These are phyloP conservation scores for Lycocerus yunnanus DNA, from an alignment of 2,888 invertebrate species.

Conservation along the genomic window DNA sequence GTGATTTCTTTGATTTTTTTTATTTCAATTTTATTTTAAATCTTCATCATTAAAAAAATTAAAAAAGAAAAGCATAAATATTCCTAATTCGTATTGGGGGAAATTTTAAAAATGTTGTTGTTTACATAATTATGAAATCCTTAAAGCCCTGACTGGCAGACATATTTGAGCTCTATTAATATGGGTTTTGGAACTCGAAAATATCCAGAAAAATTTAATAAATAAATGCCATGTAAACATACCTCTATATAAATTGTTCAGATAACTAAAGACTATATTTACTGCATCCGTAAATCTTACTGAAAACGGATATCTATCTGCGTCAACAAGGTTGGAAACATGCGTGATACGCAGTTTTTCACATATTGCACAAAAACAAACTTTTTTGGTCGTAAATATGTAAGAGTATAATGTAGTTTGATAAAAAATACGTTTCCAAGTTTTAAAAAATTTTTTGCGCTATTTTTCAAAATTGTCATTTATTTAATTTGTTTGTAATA, in stretches of 20 bases:
- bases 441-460: neutral
- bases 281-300: conserved; percentile 2
- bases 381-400: conserved; percentile 2
- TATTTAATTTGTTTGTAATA: neutral
- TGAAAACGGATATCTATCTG: conserved; percentile 2
- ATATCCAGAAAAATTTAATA: neutral
- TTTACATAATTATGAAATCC: neutral
- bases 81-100: too few species aligned
- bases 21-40: too few species aligned
- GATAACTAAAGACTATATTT: conserved; percentile 3
- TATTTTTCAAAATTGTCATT: neutral
- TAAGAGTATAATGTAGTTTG: neutral
- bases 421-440: neutral
- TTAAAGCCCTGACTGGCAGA: neutral
- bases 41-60: too few species aligned
- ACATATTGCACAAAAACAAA: conserved; percentile 4
- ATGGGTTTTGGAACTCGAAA: neutral
- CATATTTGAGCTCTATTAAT: neutral
- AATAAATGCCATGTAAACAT: neutral
- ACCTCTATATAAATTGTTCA: neutral
- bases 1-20: too few species aligned
- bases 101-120: too few species aligned
- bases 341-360: conserved; percentile 4
- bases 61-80: too few species aligned
- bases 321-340: conserved; percentile 4